phyloP scores from a whole-genome alignment of 2,113 vertebrate species.

The Nipponia nippon region DNA sequence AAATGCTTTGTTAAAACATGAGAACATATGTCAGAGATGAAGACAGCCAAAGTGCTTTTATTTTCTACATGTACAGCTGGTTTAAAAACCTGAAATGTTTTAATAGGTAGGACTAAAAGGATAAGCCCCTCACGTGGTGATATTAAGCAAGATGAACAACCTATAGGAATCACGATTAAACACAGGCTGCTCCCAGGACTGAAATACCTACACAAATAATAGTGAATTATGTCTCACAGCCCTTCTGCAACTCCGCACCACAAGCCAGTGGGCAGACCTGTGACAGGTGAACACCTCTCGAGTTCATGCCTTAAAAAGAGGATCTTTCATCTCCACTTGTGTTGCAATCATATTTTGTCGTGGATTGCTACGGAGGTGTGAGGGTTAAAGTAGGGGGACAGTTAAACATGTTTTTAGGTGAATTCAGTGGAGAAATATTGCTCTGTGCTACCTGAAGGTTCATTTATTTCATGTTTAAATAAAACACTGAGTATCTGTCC shows the following conservation, averaged over 20 bases:
- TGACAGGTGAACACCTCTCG: neutral
- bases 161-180: neutral
- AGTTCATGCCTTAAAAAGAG: neutral
- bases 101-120: neutral
- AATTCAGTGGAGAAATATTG: neutral
- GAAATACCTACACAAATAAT: neutral
- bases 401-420: neutral
- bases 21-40: slow-evolving; percentile 23
- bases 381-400: neutral
- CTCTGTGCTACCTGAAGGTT: neutral
- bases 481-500: neutral
- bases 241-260: neutral
- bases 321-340: neutral
- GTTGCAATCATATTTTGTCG: neutral
- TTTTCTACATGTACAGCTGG: neutral
- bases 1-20: slow-evolving; percentile 32
- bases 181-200: neutral
- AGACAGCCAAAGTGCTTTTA: neutral
- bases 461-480: neutral
- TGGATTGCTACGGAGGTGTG: neutral
- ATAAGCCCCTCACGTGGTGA: neutral
- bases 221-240: neutral
- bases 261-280: neutral
- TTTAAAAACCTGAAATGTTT: neutral
- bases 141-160: neutral